These are phyloP conservation scores for Propithecus perrieri DNA, from an alignment of 2,797 vertebrate genomes.

Conservation along the genomic window DNA sequence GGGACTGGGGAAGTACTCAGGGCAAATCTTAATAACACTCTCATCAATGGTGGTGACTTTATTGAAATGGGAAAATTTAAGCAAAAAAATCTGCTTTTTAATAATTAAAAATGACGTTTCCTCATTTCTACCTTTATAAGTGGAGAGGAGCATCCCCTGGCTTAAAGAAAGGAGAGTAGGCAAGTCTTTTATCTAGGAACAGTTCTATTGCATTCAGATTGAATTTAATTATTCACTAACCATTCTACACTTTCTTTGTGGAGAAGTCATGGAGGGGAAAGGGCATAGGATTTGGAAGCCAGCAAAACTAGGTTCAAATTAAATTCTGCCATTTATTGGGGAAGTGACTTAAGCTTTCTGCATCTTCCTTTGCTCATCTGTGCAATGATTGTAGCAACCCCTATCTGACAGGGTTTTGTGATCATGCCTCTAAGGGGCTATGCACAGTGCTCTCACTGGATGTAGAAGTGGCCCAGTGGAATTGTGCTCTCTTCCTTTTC, in stretches of 20 bases:
- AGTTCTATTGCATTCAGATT: background rate
- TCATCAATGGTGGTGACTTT: background rate
- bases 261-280: background rate
- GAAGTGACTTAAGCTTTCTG: background rate
- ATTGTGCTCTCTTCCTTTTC: background rate
- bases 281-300: background rate
- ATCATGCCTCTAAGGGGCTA: background rate
- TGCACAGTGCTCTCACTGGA: background rate
- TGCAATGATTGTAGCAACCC: background rate
- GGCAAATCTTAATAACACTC: background rate
- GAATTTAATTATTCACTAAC: background rate
- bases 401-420: background rate
- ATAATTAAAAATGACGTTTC: background rate
- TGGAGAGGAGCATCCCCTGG: background rate
- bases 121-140: background rate
- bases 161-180: background rate
- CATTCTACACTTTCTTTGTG: background rate
- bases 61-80: background rate
- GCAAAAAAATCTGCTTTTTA: background rate
- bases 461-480: background rate
- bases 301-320: constrained; percentile 11
- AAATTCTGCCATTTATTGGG: background rate
- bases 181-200: background rate
- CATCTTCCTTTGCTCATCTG: background rate
- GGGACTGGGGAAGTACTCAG: background rate